Evolutionary conservation across 1,140 invertebrate genomes (phyloP), one percentile per base, ranked within the genome.

Genomic region (Babylonia areolata): DNA sequence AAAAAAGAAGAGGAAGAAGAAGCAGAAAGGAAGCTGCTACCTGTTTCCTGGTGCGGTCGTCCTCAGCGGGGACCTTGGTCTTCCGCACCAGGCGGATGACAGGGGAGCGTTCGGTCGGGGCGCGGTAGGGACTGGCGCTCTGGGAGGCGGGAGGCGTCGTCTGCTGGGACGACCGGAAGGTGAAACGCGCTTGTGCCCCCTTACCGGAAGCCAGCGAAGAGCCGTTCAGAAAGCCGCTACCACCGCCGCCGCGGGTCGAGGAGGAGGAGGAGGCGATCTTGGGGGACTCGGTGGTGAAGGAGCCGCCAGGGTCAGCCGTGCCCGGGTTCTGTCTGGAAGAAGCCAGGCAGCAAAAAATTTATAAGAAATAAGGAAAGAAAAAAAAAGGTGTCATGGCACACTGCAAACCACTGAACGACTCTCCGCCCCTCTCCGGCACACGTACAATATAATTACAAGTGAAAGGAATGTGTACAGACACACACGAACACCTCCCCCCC

Each of bases 1-100:
- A 46, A 28, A 81, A 12, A 51, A 28, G 3, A 15, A 51, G 15
- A 31, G 23, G 23, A 3, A 39, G 2, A 73, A 75, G 6, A n/a
- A 75, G 54, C 31, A 64, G 54, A 33, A 64, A 33, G 20, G 35
- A 79, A 17, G 0, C n/a, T 58, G 6, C 3, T 86, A 89, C 90
- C 89, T 91, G 90, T 86, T 89, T 90, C 51, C 87, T 90, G 28
- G 90, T 91, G 15, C 78, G 84, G 77, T 91, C 90, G 73, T 91
- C 90, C 31, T 91, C 90, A 79, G 84, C 58, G n/a, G 87, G 58
- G 1, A 79, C 64, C 33, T 89, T 86, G 35, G 31, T 84, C 39
- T 78, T 78, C n/a, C 85, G 85, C 3, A 84, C 73, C 71, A 86
- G 33, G 5, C 85, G 51, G 20, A 86, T 37, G 28, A 86, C 85